Evolutionary conservation across 2,888 invertebrate species (phyloP).

Genomic region (Scelioninae gen. 1): DNA sequence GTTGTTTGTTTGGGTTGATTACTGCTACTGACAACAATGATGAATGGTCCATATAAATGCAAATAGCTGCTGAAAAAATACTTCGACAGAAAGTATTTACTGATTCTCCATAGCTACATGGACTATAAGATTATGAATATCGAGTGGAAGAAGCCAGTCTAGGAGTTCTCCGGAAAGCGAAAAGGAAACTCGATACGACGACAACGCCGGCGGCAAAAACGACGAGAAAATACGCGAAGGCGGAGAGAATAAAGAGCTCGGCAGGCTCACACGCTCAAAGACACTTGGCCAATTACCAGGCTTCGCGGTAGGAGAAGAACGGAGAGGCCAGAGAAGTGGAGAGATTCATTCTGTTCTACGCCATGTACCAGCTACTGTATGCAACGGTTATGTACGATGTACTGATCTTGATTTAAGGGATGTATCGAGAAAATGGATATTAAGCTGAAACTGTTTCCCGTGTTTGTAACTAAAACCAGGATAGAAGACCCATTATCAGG

Average conservation of each 20-base stretch:
- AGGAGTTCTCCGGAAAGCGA: slow-evolving; percentile 41
- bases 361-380: slow-evolving; percentile 57
- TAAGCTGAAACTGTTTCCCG: slow-evolving; percentile 24
- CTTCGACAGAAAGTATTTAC: background rate
- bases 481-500: too few relatives aligned
- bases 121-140: too few relatives aligned
- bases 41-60: slow-evolving; percentile 69
- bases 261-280: slow-evolving; percentile 70
- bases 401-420: slow-evolving; percentile 55
- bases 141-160: too few relatives aligned
- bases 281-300: slow-evolving; percentile 71
- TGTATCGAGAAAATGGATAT: slow-evolving; percentile 22
- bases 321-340: slow-evolving; percentile 9
- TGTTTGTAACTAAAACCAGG: slow-evolving; percentile 15
- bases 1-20: slow-evolving; percentile 39
- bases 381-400: slow-evolving; percentile 36
- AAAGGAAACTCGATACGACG: slow-evolving; percentile 49
- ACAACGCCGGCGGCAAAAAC: slow-evolving; percentile 50
- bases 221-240: slow-evolving; percentile 66
- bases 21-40: slow-evolving; percentile 59
- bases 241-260: slow-evolving; percentile 70
- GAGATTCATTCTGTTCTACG: slow-evolving; percentile 56
- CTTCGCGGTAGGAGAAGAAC: slow-evolving; percentile 32
- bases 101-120: background rate
- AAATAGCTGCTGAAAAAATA: slow-evolving; percentile 49